phyloP scores from a whole-genome alignment of 2,113 vertebrate genomes.

The Cyprinodon tularosa region DNA sequence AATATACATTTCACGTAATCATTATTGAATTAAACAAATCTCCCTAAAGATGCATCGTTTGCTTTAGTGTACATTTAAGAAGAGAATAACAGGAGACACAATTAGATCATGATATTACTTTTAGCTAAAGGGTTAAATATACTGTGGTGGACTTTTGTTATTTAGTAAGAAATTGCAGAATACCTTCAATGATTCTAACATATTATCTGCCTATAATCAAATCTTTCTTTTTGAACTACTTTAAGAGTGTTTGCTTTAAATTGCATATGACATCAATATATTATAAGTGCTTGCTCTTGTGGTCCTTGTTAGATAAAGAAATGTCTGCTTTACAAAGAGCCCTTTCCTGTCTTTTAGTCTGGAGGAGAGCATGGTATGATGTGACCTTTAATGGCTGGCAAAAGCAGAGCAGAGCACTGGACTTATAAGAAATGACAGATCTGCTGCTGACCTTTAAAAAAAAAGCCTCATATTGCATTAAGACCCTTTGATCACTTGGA shows the following conservation, averaged over 20 bases:
- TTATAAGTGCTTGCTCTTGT: slow-evolving; percentile 39
- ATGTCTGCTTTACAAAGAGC: slow-evolving; percentile 38
- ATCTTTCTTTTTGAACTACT: slow-evolving; percentile 29
- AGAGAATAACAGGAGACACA: neutral
- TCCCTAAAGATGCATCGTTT: neutral
- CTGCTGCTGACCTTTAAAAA: slow-evolving; percentile 74
- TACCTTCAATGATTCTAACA: slow-evolving; percentile 18
- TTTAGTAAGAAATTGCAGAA: slow-evolving; percentile 20
- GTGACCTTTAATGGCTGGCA: slow-evolving; percentile 74
- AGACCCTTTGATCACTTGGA: slow-evolving; percentile 72
- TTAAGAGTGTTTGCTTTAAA: slow-evolving; percentile 23
- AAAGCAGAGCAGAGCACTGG: slow-evolving; percentile 54
- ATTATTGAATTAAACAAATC: neutral
- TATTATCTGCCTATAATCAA: slow-evolving; percentile 31
- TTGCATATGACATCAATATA: slow-evolving; percentile 45
- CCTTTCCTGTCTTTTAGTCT: slow-evolving; percentile 62
- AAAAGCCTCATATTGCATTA: slow-evolving; percentile 68
- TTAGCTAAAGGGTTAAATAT: slow-evolving; percentile 15
- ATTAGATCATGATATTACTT: slow-evolving; percentile 10
- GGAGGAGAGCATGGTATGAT: slow-evolving; percentile 59
- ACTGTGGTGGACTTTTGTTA: slow-evolving; percentile 8
- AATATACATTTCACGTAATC: neutral
- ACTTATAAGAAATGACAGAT: slow-evolving; percentile 74
- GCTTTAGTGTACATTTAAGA: neutral
- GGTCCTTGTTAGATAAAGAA: slow-evolving; percentile 64